Evolutionary conservation across 64 coral and sea anemone genomes (phyloP).

Genomic region (Pachyseris speciosa): DNA sequence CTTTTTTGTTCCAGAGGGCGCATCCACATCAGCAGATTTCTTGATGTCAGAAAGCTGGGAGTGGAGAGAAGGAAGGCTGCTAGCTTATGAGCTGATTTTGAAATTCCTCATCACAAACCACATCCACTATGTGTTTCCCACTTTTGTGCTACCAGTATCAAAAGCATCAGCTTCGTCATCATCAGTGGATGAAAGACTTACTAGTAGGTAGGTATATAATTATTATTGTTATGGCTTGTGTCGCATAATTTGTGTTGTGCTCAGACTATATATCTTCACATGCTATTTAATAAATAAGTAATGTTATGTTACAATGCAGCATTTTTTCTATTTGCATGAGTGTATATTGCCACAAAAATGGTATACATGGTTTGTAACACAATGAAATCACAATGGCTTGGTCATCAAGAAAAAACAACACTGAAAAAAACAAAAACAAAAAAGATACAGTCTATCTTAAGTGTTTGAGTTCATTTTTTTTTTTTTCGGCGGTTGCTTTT

Average conservation of each 20-base stretch:
- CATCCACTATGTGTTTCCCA: constrained; percentile 95
- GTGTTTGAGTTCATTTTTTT: too few relatives aligned
- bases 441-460: too few relatives aligned
- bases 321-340: too few relatives aligned
- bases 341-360: too few relatives aligned
- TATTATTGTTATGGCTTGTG: neutral
- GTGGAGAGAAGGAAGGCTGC: constrained; percentile 97
- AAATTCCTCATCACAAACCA: constrained; percentile 98
- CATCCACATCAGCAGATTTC: constrained; percentile 41
- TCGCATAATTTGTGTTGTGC: neutral
- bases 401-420: too few relatives aligned
- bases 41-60: constrained; percentile 92
- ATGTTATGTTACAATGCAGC: too few relatives aligned
- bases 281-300: too few relatives aligned
- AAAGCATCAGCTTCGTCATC: constrained; percentile 76
- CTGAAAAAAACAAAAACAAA: too few relatives aligned
- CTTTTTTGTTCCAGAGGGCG: constrained; percentile 39
- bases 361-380: too few relatives aligned
- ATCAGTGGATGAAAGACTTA: constrained; percentile 88
- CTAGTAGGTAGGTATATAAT: constrained; percentile 36
- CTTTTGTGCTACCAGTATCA: constrained; percentile 77
- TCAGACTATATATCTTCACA: too few relatives aligned
- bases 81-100: constrained; percentile 95
- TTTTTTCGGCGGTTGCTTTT: too few relatives aligned
- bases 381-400: too few relatives aligned